Percentiles rank a stretch among this genome's conserved stretches.
These are phyloP conservation scores for Glossosoma conforme DNA, from an alignment of 1,140 invertebrate species.

Conservation along the genomic window DNA sequence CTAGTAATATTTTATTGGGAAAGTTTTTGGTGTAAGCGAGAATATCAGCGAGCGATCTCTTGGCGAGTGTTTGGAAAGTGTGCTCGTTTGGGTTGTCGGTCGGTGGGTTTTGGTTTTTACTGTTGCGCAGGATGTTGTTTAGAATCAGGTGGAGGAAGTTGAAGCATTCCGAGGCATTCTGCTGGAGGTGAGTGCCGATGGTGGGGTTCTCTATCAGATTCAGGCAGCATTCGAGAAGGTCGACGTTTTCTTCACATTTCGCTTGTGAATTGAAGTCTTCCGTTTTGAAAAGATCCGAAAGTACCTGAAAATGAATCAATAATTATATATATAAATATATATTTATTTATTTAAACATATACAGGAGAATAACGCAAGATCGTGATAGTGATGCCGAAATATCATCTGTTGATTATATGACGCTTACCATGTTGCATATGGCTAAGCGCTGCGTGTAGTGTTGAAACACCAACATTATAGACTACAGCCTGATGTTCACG, in stretches of 20 bases:
- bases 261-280: background rate
- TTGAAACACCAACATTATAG: too few relatives aligned
- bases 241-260: slow-evolving; percentile 3
- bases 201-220: slow-evolving; percentile 18
- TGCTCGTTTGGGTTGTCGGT: background rate
- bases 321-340: slow-evolving; percentile 1
- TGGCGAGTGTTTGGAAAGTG: slow-evolving; percentile 8
- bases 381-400: too few relatives aligned
- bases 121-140: slow-evolving; percentile 5
- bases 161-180: slow-evolving; percentile 14
- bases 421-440: too few relatives aligned
- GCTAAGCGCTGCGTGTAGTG: too few relatives aligned
- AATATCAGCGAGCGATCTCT: slow-evolving; percentile 10
- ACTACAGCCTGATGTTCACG: too few relatives aligned
- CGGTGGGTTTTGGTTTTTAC: background rate
- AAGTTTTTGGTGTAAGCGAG: slow-evolving; percentile 18
- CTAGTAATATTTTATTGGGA: slow-evolving; percentile 13
- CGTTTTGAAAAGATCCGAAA: slow-evolving; percentile 6
- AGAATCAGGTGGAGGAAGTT: slow-evolving; percentile 10
- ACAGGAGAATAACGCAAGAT: too few relatives aligned
- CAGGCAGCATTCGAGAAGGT: slow-evolving; percentile 16
- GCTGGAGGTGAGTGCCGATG: slow-evolving; percentile 18
- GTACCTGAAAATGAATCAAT: slow-evolving; percentile 12
- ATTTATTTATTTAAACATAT: too few relatives aligned
- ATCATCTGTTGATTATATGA: too few relatives aligned